Evolutionary conservation across 2,888 invertebrate genomes (phyloP), one percentile per base, ranked within the genome.

Genomic region (Anodontia alba): DNA sequence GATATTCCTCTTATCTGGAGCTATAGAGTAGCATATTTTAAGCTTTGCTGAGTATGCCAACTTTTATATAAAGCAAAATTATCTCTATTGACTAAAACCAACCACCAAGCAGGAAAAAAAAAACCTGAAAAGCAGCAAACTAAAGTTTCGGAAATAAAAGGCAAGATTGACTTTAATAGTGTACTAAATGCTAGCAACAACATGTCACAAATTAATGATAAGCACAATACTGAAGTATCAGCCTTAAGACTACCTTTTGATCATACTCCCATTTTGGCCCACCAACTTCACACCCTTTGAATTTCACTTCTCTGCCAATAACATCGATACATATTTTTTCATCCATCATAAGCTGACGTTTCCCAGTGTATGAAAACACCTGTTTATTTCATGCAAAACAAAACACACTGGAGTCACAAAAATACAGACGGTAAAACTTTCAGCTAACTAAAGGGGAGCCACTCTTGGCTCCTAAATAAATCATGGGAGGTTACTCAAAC

Each of bases 261-360:
- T 84, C 81, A 86, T 90, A 92, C 10, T 91, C 88, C 92, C 92
- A 92, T 73, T 87, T 70, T 3, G 83, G 84, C 51, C 88, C 82
- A 71, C 79, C 81, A 17, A 46, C 98, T 98, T 83, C 98, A 96
- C 87, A 98, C 97, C 92, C 98, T 96, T 94, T 98, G 98, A 88
- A 98, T 97, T 80, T 98, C 97, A 87, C 84, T 23, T 62, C 54
- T 20, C 78, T 71, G 70, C 7, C 97, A 97, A 51, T 86, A 78
- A 89, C 96, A 51, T 94, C 98, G 95, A 95, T 98, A 98, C 95
- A 98, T 97, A 90, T 77, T 83, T 91, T 91, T 95, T 99, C 99
- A 94, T 99, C 98, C 0, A 98, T 98, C 98, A 98, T 98, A 91
- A 99, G 96, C 95, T 99, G 98, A 93, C 98, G 97, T 73, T 98